Base-by-base conservation (phyloP, 2,113 vertebrate species). In the Rhinichthys klamathensis region DNA sequence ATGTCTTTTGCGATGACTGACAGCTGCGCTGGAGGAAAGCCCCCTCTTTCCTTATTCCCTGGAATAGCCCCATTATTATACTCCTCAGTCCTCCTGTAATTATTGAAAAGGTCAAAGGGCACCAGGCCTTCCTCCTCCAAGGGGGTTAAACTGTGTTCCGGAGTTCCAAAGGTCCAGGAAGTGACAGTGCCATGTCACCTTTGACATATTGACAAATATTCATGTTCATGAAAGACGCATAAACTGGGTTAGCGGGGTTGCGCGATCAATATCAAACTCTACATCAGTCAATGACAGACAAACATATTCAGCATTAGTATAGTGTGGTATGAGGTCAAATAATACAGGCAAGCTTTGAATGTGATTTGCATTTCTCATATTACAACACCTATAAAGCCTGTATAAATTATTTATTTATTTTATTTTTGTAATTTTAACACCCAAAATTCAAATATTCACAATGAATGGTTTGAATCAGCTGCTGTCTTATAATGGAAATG, bases 21-120 rank as follows among this genome's bases (percentile, higher is more conserved):
- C 63, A 82, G 6, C 80, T 54, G 80, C 21, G 1, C 38, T 63
- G 8, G 16, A 65, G 78, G 44, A 61, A 41, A 61, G 32, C 41
- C 79, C 61, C 5, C 60, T 67, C 44, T 67, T 15, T 81, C 15
- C 61, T 49, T 23, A 69, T 67, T 51, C 77, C 27, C 25, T 80
- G 46, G 81, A 84, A 86, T 86, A 86, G 87, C 70, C 83, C 75
- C 80, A 87, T 85, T 87, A 82, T 61, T 70, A 75, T 85, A 85
- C 74, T 77, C 11, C 75, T 88, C 90, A 80, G 46, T 79, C 86
- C 90, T 92, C 91, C 92, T 93, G 93, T 94, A 94, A 94, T 94
- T 93, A 94, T 94, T 91, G 92, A 92, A 90, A 85, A 86, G 94
- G 93, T 94, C 94, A 94, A 82, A 93, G 94, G 91, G 93, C 92